These are phyloP conservation scores for Thera obeliscata DNA, from an alignment of 2,888 invertebrate genomes.

Conservation along the genomic window DNA sequence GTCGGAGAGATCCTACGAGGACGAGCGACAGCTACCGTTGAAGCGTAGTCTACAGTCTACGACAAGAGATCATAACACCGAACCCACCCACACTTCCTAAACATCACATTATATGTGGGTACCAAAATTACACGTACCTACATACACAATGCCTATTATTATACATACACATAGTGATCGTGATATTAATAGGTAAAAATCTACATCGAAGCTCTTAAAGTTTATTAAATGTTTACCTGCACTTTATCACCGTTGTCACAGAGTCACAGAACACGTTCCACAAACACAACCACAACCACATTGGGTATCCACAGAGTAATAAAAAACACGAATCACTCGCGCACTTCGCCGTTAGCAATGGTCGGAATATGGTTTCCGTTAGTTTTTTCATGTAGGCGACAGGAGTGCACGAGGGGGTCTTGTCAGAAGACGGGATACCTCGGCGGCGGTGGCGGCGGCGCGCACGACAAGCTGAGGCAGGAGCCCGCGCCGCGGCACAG, in stretches of 20 bases:
- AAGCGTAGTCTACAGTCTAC: slow-evolving; percentile 67
- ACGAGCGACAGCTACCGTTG: slow-evolving; percentile 67
- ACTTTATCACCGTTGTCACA: slow-evolving; percentile 68
- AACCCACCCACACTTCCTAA: slow-evolving; percentile 23
- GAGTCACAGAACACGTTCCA: slow-evolving; percentile 57
- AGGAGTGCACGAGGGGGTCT: slow-evolving; percentile 60
- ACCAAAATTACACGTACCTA: slow-evolving; percentile 31
- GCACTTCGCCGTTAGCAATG: slow-evolving; percentile 70
- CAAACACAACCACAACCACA: slow-evolving; percentile 51
- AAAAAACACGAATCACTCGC: slow-evolving; percentile 52
- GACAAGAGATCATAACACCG: slow-evolving; percentile 41
- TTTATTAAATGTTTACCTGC: slow-evolving; percentile 68
- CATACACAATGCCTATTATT: slow-evolving; percentile 44
- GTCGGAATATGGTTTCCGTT: slow-evolving; percentile 72
- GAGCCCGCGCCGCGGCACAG: slow-evolving; percentile 70
- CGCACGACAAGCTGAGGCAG: slow-evolving; percentile 68
- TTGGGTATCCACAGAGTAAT: slow-evolving; percentile 42
- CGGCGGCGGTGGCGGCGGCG: slow-evolving; percentile 53
- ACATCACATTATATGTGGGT: slow-evolving; percentile 31
- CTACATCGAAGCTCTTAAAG: slow-evolving; percentile 73
- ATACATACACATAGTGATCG: slow-evolving; percentile 43
- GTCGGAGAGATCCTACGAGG: slow-evolving; percentile 63
- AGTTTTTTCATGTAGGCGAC: slow-evolving; percentile 73
- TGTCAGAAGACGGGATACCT: slow-evolving; percentile 68
- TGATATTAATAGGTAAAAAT: slow-evolving; percentile 63